Evolutionary conservation across 2,888 invertebrate genomes (phyloP), one percentile per base, ranked within the genome.

Genomic region (Lycophotia porphyrea): DNA sequence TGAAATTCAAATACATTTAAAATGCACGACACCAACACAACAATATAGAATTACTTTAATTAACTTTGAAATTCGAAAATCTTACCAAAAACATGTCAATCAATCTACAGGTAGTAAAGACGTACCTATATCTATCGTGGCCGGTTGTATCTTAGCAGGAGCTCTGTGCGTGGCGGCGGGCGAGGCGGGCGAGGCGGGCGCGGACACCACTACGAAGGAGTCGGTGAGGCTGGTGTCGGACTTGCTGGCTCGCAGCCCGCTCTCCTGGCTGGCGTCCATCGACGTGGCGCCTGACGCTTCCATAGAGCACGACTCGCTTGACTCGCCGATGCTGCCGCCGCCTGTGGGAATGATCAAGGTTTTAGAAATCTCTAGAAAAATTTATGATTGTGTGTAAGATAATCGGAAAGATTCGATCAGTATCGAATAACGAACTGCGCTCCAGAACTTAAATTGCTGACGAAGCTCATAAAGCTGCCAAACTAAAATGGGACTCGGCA

Each of bases 161-260:
- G 69, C 47, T 2, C 66, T 58, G 0, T 52, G 87, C 27, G 79
- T 24, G 11, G 71, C 61, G 15, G 86, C 79, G 42, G 93, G 91
- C 34, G 91, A 89, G 63, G 91, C 91, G 5, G 97, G 96, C 83
- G 97, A 89, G 63, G 91, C 91, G 5, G 97, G 96, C 83, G 97
- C 97, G 0, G 97, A 96, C 24, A 99, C 97, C 86, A 99, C 97
- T 4, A 99, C 98, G 94, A 99, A 99, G 39, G 99, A 98, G 92
- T 99, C 99, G 0, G 98, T 98, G 31, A 99, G 97, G 91, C 98
- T 99, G 0, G 98, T 99, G 92, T 99, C 99, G 5, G 98, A 98
- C 96, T 99, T 99, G 94, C 99, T 99, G 15, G 98, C 97, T 69
- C 98, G 97, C 88, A 99, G 97, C 1, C 97, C 97, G 42, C 95